Evolutionary conservation across 2,888 invertebrate genomes (phyloP).

Genomic region (Xestia ashworthii): DNA sequence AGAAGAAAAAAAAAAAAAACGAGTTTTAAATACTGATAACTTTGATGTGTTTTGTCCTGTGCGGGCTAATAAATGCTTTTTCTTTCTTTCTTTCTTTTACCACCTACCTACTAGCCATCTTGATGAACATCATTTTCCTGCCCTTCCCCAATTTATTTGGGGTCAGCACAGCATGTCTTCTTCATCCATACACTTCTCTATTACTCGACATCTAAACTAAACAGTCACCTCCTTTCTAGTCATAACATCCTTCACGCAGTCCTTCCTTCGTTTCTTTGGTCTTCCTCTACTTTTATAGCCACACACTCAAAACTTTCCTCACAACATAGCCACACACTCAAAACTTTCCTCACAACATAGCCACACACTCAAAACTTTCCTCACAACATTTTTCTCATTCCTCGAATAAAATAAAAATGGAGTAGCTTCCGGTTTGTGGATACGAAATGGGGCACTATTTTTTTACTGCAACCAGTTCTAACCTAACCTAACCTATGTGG

Average conservation of each 20-base stretch:
- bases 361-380: background rate
- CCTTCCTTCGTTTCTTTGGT: background rate
- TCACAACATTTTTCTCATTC: background rate
- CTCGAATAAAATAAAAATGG: background rate
- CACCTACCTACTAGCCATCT: background rate
- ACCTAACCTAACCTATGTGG: no score
- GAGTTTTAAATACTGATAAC: no score
- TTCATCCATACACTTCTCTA: no score
- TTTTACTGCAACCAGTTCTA: no score
- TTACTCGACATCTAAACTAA: background rate
- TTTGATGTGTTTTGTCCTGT: no score
- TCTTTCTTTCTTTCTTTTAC: no score
- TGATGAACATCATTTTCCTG: background rate
- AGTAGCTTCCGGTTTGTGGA: background rate
- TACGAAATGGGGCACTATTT: no score
- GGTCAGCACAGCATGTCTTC: background rate
- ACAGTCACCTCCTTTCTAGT: background rate
- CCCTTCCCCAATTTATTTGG: background rate
- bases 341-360: background rate
- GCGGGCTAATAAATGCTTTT: no score
- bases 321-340: background rate
- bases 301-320: no score
- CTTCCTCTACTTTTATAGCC: background rate
- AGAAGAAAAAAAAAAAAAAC: no score
- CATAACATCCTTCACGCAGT: background rate